Evolutionary conservation across 1,140 invertebrate genomes (phyloP).

Genomic region (Steinernema khuongi): DNA sequence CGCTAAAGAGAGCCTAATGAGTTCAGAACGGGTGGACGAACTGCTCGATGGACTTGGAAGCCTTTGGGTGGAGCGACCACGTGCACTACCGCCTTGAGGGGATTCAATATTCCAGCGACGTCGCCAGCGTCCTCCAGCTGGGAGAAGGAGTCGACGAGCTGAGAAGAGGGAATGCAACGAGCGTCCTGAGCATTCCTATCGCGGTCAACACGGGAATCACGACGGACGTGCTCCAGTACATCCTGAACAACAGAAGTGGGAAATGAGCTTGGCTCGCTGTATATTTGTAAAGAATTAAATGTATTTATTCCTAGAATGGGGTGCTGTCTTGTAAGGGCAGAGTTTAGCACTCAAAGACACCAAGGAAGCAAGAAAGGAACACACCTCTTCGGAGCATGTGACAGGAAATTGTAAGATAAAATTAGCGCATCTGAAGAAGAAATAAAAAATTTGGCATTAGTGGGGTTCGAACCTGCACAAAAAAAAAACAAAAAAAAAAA

Average conservation of each 20-base stretch:
- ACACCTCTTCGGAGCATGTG: no score
- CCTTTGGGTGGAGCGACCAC: constrained; percentile 3
- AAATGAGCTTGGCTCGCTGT: no score
- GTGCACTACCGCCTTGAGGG: neutral
- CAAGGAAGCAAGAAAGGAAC: no score
- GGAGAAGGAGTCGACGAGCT: neutral
- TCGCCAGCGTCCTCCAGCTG: neutral
- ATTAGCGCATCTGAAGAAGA: no score
- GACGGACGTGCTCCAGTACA: neutral
- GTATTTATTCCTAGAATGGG: no score
- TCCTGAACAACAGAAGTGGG: neutral
- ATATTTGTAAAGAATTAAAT: no score
- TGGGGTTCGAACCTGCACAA: no score
- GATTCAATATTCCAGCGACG: neutral
- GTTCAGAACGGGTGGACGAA: neutral
- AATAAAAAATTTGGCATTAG: no score
- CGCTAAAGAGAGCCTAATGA: neutral
- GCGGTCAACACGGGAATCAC: neutral
- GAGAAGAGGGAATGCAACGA: neutral
- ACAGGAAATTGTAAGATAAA: no score
- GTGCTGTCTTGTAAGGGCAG: no score
- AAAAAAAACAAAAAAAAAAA: no score
- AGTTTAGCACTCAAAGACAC: no score
- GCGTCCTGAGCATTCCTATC: neutral
- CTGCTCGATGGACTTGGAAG: neutral